Evolutionary conservation across 2,113 vertebrate genomes (phyloP), one percentile per base, ranked within the genome.

Genomic region (Pachycephala philippinensis): DNA sequence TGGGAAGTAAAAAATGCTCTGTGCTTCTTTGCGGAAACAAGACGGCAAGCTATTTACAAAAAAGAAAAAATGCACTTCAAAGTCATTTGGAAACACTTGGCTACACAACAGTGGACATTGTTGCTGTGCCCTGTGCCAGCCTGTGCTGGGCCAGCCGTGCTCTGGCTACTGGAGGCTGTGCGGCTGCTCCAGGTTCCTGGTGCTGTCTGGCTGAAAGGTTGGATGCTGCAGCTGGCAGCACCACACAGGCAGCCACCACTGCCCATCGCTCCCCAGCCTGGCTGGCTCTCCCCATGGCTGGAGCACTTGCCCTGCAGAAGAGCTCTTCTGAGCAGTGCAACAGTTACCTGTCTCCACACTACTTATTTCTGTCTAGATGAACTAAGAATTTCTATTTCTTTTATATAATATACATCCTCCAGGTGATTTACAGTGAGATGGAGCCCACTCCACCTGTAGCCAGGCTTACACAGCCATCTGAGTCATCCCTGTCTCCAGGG

Each of bases 401-500:
- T 15, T 33, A 26, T 15, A 30, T 12, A 45, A 33, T 33, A 65
- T 53, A 10, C 30, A 47, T 45, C 39, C 24, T 69, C 21, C 75
- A 63, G 40, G 24, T 66, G 21, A 54, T 47, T 69, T 70, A 21
- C 50, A 57, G 4, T 42, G 68, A 86, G 50, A 33, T 11, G 30
- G n/a, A 79, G 12, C 24, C 28, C 23, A 26, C 30, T 47, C n/a
- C 0, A 0, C 10, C n/a, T 28, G 17, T 10, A 30, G 26, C 28
- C 74, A 81, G 39, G 30, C 19, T 64, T 66, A 52, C 21, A 9
- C 5, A 45, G 59, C 31, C 30, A 27, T 20, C 13, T 1, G 1
- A 84, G 60, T 47, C n/a, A 78, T 7, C 15, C 8, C 69, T 44
- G 45, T 5, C 26, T 33, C 21, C 23, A 19, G 2, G 8, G 40